phyloP scores from a whole-genome alignment of 2,888 invertebrate species.

The Thymelicus lineola region DNA sequence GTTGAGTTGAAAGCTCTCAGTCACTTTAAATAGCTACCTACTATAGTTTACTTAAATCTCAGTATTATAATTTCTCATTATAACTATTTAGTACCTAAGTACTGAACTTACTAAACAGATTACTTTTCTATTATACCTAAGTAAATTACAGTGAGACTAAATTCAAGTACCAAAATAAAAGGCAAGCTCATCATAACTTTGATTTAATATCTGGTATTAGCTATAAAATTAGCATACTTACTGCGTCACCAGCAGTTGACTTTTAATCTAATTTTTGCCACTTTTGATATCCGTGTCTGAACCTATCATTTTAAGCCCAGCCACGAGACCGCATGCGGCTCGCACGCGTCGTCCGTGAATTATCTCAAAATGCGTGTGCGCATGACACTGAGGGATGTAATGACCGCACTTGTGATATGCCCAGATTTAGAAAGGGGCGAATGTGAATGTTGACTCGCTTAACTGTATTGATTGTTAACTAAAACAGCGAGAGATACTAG shows the following conservation, averaged over 20 bases:
- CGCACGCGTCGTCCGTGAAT: constrained; percentile 66
- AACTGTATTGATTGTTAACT: neutral
- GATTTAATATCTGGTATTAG: neutral
- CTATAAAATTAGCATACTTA: constrained; percentile 26
- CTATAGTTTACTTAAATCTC: too few relatives aligned
- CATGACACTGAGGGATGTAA: constrained; percentile 53
- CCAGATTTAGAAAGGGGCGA: constrained; percentile 18
- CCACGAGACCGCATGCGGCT: constrained; percentile 63
- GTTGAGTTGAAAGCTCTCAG: too few relatives aligned
- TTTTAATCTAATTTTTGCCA: constrained; percentile 29
- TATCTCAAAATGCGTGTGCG: constrained; percentile 67
- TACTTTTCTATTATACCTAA: too few relatives aligned
- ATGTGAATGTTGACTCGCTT: neutral
- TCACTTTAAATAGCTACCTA: too few relatives aligned
- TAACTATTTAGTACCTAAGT: too few relatives aligned
- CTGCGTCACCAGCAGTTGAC: constrained; percentile 18
- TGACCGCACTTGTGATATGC: constrained; percentile 49
- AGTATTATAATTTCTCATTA: too few relatives aligned
- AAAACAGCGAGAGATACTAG: neutral
- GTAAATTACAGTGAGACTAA: too few relatives aligned
- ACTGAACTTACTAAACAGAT: too few relatives aligned
- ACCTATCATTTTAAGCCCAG: constrained; percentile 51
- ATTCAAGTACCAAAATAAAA: too few relatives aligned
- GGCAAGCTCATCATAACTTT: too few relatives aligned
- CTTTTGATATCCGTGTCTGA: constrained; percentile 42